Conservation (phyloP, 2,113 vertebrate species). For the Chloropsis hardwickii region DNA sequence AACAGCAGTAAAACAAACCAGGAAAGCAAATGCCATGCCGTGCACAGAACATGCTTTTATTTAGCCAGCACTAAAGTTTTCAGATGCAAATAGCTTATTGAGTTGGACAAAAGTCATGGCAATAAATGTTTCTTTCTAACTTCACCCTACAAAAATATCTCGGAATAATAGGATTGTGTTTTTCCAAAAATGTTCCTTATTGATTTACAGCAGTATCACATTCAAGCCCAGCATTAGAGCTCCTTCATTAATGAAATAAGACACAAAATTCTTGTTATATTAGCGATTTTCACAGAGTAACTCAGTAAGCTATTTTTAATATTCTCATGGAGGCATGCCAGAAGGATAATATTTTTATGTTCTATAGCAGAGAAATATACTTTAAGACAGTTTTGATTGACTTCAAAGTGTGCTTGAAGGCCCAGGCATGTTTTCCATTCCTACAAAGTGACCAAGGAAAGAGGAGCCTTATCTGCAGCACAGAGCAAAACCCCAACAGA, state of each 20-base stretch:
- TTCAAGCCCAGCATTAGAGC: constrained; percentile 1
- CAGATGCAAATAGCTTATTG: constrained; percentile 40
- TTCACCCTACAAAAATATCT: constrained; percentile 52
- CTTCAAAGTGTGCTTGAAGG: constrained; percentile 12
- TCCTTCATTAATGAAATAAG: constrained; percentile 53
- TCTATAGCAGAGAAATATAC: constrained; percentile 33
- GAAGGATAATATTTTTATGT: constrained; percentile 54
- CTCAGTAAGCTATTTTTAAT: constrained; percentile 66
- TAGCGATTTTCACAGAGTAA: constrained; percentile 43
- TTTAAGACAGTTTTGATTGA: constrained; percentile 50
- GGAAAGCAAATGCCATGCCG: not conserved
- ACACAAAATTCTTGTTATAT: constrained; percentile 43
- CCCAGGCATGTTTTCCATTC: not conserved
- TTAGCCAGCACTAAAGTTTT: constrained; percentile 8
- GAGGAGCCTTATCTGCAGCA: not conserved
- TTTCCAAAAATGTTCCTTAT: constrained; percentile 39
- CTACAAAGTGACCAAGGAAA: not conserved
- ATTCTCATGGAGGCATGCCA: constrained; percentile 41
- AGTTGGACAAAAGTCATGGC: constrained; percentile 48
- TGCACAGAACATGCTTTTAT: not conserved
- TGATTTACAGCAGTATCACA: constrained; percentile 54
- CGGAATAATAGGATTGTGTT: not conserved
- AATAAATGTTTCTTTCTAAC: constrained; percentile 38
- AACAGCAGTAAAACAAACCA: not conserved
- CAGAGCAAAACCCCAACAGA: not conserved